A percentile compares a stretch with the other conserved stretches of the same genome.
Conservation (phyloP, 2,797 vertebrate genomes). For the Galaxias olidus region DNA sequence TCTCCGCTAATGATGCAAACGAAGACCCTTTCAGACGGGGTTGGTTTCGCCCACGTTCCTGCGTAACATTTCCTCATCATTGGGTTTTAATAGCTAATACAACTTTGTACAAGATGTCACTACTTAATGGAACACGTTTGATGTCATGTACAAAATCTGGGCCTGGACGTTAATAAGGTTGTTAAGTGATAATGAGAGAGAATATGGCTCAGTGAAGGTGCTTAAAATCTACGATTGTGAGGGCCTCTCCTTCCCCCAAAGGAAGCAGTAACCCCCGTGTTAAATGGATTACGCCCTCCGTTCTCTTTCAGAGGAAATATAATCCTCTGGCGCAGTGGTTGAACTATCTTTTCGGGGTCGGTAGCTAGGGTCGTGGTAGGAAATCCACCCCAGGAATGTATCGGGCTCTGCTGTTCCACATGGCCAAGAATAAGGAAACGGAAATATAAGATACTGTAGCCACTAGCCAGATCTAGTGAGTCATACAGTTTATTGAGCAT, state of each 20-base stretch:
- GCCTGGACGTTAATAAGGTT: constrained; percentile 71
- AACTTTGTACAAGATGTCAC: constrained; percentile 71
- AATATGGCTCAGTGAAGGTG: constrained; percentile 61
- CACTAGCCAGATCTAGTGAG: too few species aligned
- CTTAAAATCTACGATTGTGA: constrained; percentile 54
- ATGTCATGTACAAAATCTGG: constrained; percentile 70
- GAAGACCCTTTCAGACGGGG: constrained; percentile 37
- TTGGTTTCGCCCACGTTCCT: constrained; percentile 50
- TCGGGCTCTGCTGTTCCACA: too few species aligned
- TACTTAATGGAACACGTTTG: constrained; percentile 71
- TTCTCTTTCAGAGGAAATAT: constrained; percentile 61
- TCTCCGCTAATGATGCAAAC: constrained; percentile 66
- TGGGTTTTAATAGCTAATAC: constrained; percentile 64
- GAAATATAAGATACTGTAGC: too few species aligned
- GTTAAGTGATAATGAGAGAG: constrained; percentile 74
- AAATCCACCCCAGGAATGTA: not conserved
- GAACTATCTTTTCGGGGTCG: constrained; percentile 36
- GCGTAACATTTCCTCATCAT: constrained; percentile 50
- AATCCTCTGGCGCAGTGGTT: constrained; percentile 51
- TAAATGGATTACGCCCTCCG: constrained; percentile 62
- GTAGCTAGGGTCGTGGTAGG: constrained; percentile 1
- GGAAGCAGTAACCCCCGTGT: constrained; percentile 56
- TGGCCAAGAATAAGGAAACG: too few species aligned
- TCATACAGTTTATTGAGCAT: too few species aligned
- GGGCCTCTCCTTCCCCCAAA: constrained; percentile 47